These are phyloP conservation scores for Nomia melanderi DNA, from an alignment of 1,140 invertebrate genomes.

Conservation along the genomic window DNA sequence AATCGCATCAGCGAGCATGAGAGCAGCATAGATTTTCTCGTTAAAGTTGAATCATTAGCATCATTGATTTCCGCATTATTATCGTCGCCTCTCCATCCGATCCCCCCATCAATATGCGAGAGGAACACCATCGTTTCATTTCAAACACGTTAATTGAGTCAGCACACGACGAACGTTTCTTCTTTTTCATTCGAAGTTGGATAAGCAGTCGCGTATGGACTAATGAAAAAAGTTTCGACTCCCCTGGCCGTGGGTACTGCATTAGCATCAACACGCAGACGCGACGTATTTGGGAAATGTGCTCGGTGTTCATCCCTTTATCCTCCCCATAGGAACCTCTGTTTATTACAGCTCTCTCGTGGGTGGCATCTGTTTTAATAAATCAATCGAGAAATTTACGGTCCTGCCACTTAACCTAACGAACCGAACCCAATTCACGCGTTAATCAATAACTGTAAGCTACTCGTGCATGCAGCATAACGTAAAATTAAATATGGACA, in stretches of 20 bases:
- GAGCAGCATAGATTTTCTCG: not conserved
- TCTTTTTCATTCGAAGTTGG: not conserved
- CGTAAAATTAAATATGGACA: too few species aligned
- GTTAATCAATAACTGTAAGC: too few species aligned
- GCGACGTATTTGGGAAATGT: not conserved
- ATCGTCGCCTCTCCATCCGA: too few species aligned
- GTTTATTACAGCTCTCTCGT: too few species aligned
- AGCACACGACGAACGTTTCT: not conserved
- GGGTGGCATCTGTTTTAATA: not conserved
- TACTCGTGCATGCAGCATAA: too few species aligned
- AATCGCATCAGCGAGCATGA: too few species aligned
- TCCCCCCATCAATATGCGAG: not conserved
- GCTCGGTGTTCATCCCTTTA: too few species aligned
- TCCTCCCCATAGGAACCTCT: not conserved
- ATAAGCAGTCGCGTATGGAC: not conserved
- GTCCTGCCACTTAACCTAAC: too few species aligned
- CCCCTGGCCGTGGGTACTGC: not conserved
- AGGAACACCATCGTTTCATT: not conserved
- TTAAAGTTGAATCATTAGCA: not conserved
- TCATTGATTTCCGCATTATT: too few species aligned
- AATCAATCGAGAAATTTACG: too few species aligned
- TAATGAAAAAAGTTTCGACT: slow-evolving; percentile 30
- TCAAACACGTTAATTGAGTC: slow-evolving; percentile 17
- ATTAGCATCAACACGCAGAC: slow-evolving; percentile 12
- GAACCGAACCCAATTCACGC: too few species aligned